Evolutionary conservation across 1,140 invertebrate genomes (phyloP).

Genomic region (Drosophila pallidifrons): DNA sequence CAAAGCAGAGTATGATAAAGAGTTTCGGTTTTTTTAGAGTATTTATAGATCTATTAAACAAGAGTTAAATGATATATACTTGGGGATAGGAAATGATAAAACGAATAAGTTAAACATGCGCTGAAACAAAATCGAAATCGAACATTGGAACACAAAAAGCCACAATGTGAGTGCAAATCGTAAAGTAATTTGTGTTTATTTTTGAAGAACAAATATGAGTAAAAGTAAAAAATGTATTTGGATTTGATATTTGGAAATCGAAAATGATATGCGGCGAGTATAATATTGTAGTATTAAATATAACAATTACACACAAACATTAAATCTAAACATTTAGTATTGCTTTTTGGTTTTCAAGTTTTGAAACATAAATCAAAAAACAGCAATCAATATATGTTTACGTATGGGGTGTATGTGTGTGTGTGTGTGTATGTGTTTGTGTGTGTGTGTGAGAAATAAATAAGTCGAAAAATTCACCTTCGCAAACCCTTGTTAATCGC

Average conservation of each 20-base stretch:
- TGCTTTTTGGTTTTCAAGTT: constrained; percentile 8
- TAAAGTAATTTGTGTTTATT: background rate
- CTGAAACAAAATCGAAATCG: constrained; percentile 14
- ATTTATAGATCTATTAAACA: background rate
- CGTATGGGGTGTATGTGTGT: constrained; percentile 10
- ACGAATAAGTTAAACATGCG: constrained; percentile 24
- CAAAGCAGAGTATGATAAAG: constrained; percentile 25
- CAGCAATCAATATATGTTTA: constrained; percentile 45
- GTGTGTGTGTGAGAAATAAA: constrained; percentile 59
- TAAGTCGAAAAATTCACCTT: constrained; percentile 87
- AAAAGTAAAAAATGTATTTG: background rate
- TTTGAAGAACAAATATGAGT: constrained; percentile 4
- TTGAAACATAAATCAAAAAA: constrained; percentile 36
- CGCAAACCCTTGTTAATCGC: constrained; percentile 95
- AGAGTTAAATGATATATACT: constrained; percentile 1
- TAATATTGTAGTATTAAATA: constrained; percentile 19
- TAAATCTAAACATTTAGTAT: constrained; percentile 59
- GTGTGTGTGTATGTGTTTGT: constrained; percentile 8
- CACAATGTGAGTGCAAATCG: constrained; percentile 11
- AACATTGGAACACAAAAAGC: constrained; percentile 21
- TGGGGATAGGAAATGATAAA: background rate
- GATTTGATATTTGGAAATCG: background rate
- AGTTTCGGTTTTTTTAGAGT: constrained; percentile 7
- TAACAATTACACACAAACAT: constrained; percentile 63
- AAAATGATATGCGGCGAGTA: constrained; percentile 9